A percentile compares a stretch with the other conserved stretches of the same genome.
These are phyloP conservation scores for Halictus quadricinctus DNA, from an alignment of 2,888 invertebrate genomes.

Conservation along the genomic window DNA sequence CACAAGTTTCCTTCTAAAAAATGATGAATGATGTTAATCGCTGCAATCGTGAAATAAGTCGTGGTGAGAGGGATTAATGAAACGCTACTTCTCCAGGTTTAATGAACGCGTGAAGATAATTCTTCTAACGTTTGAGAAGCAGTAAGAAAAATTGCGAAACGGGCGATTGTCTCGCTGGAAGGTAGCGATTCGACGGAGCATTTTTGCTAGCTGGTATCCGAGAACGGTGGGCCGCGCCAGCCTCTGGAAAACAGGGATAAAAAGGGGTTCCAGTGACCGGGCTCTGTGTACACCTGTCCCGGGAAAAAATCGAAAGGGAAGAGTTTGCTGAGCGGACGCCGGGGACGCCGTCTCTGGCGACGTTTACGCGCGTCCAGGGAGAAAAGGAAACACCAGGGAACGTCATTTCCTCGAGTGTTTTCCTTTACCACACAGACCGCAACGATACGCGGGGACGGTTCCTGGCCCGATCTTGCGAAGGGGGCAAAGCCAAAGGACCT, in stretches of 20 bases:
- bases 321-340: slow-evolving; percentile 14
- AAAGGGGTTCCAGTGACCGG: slow-evolving; percentile 7
- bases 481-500: slow-evolving; percentile 37
- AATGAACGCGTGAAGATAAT: neutral
- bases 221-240: neutral
- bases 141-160: neutral
- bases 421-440: slow-evolving; percentile 49
- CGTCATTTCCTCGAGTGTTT: slow-evolving; percentile 59
- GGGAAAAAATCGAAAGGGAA: slow-evolving; percentile 5
- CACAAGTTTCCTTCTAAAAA: too few species aligned
- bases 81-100: too few species aligned
- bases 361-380: slow-evolving; percentile 17
- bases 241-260: neutral
- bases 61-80: too few species aligned
- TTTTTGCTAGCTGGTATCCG: neutral
- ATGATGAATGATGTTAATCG: too few species aligned
- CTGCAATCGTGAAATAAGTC: too few species aligned
- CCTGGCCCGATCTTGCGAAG: slow-evolving; percentile 16
- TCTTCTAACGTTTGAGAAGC: neutral
- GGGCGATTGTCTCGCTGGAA: neutral
- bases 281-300: slow-evolving; percentile 20
- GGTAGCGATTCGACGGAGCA: neutral
- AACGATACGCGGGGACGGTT: slow-evolving; percentile 42
- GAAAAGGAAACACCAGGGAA: slow-evolving; percentile 40
- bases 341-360: slow-evolving; percentile 6